Evolutionary conservation across 2,888 invertebrate genomes (phyloP), one percentile per base, ranked within the genome.

Genomic region (Willowsia nigromaculata): DNA sequence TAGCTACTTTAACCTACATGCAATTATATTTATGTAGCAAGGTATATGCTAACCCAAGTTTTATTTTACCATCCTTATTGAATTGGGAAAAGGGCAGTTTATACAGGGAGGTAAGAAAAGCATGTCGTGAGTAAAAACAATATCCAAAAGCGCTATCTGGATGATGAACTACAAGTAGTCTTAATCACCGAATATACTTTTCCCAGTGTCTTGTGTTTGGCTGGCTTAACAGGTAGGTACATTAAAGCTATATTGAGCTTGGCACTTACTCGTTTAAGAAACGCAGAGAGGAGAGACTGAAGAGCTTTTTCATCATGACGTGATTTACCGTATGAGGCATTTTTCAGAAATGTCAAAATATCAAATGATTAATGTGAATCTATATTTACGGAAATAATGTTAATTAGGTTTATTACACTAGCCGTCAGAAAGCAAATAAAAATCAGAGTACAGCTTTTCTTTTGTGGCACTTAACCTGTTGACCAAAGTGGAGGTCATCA

Each of bases 1-100:
- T 80, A 59, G 18, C n/a, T 53, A n/a, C n/a, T 78, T 78, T 80
- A 80, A 80, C 56, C 80, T 56, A 80, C 80, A 80, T 80, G 80
- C 80, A 80, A 80, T 80, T 59, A 80, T 59, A 80, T n/a, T 37
- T 18, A 56, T 78, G 37, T 65, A 65, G 65, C 33, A 1, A 37
- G 37, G 11, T 37, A 30, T 56, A 71, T 22, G 13, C 27, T 1
- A 15, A 4, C 13, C 3, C 22, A 59, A 5, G 11, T 71, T 37
- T 71, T 22, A 65, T 37, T 33, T 30, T 40, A 37, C 40, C 71
- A 40, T 13, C 43, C 22, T 62, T 30, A 11, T 65, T 37, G 18
- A 18, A 37, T 18, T 18, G n/a, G 65, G 33, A 65, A 33, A 37
- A 37, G n/a, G n/a, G 33, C 33, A 33, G 37, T 65, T 65, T 50